Conservation (phyloP, 2,113 vertebrate species). For the Oryzias woworae region DNA sequence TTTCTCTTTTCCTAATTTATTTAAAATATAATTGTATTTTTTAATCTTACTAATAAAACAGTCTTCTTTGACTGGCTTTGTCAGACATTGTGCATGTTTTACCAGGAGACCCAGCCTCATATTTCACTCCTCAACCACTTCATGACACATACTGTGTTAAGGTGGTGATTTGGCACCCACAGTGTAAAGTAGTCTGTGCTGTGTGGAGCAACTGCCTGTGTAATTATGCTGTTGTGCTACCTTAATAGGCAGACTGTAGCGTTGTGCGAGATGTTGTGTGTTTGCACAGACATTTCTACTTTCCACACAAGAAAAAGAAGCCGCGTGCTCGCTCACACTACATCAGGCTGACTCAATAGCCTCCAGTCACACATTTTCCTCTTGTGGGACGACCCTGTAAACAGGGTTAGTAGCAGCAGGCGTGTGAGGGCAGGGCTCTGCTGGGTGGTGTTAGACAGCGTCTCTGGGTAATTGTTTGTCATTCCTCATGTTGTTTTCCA, state of each 20-base stretch:
- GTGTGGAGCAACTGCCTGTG: not conserved
- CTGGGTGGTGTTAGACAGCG: conserved; percentile 16
- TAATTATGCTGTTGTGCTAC: conserved; percentile 17
- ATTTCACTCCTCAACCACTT: not conserved
- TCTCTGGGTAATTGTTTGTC: conserved; percentile 49
- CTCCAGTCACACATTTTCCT: conserved; percentile 60
- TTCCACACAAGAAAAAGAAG: conserved; percentile 30
- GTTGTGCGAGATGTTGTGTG: conserved; percentile 31
- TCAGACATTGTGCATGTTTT: no score
- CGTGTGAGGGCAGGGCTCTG: conserved; percentile 25
- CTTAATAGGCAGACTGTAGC: conserved; percentile 19
- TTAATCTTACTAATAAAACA: not conserved
- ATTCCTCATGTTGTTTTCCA: conserved; percentile 32
- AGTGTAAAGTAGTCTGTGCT: not conserved
- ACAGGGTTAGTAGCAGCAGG: conserved; percentile 39
- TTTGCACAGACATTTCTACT: conserved; percentile 12
- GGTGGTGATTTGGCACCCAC: conserved; percentile 14
- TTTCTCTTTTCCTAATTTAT: conserved; percentile 8
- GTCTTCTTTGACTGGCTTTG: not conserved
- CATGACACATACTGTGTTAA: not conserved
- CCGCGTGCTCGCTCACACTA: conserved; percentile 54
- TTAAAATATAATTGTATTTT: conserved; percentile 1
- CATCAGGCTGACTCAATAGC: conserved; percentile 60
- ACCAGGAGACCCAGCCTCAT: conserved; percentile 4
- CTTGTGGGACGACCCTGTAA: conserved; percentile 60